Percentiles rank a stretch among this genome's conserved stretches.
Evolutionary conservation across 2,888 invertebrate species (phyloP).

Genomic region (Tethea ocularis): DNA sequence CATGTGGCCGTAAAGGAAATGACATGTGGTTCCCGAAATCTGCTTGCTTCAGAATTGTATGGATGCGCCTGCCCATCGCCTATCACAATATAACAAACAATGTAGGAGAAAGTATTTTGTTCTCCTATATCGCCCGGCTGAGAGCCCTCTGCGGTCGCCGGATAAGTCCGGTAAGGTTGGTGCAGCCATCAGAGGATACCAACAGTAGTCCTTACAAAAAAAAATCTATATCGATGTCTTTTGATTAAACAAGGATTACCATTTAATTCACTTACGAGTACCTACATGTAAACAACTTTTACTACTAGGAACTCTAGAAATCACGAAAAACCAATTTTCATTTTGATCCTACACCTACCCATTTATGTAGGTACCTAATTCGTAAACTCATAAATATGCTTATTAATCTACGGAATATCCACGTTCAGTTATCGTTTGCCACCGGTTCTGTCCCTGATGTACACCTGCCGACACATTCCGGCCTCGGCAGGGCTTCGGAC

Average conservation of each 20-base stretch:
- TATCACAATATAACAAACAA: too few relatives aligned
- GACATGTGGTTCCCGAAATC: constrained; percentile 81
- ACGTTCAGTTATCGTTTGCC: constrained; percentile 34
- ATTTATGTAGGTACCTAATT: background rate
- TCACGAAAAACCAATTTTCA: too few relatives aligned
- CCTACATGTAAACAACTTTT: too few relatives aligned
- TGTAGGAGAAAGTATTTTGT: background rate
- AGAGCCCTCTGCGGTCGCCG: too few relatives aligned
- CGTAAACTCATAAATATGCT: background rate
- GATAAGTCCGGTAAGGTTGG: too few relatives aligned
- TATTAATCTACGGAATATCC: constrained; percentile 41
- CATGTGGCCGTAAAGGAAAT: constrained; percentile 75
- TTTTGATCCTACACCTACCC: too few relatives aligned
- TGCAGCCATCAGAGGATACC: too few relatives aligned
- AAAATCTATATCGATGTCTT: too few relatives aligned
- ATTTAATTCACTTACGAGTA: too few relatives aligned
- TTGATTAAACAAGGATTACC: too few relatives aligned
- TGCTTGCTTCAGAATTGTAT: constrained; percentile 40
- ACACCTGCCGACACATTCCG: constrained; percentile 80
- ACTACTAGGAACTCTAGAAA: too few relatives aligned
- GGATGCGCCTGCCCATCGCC: constrained; percentile 46
- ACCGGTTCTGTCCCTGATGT: constrained; percentile 31
- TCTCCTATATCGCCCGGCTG: background rate
- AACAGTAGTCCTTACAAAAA: too few relatives aligned
- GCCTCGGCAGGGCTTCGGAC: constrained; percentile 64